Base-by-base conservation (phyloP, 2,888 invertebrate genomes). In the Strigamia transsilvanica region DNA sequence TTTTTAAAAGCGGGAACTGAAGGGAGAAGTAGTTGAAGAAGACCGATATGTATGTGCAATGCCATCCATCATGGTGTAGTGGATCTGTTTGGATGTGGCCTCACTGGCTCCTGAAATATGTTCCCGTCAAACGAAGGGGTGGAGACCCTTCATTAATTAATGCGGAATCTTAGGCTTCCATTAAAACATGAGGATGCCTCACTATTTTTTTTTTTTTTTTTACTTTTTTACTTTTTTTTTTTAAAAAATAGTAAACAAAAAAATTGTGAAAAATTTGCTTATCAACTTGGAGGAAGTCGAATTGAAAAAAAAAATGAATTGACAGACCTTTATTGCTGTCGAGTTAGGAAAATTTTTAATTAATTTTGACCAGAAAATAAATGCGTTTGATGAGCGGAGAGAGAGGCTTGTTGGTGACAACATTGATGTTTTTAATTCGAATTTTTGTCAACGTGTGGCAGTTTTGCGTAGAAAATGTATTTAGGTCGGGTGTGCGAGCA, bases 111-210 rank as follows among this genome's bases (percentile, higher is more conserved):
- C 61, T 66, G 61, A 66, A 66, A 66, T 66, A 66, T 66, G 61
- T 66, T 66, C 61, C 61, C 61, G 61, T 66, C 61, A 66, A 66
- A 66, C 61, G 18, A 66, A 21, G 61, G 61, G 61, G 61, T 66
- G 61, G 61, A 66, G 61, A 66, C 61, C 61, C 61, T 66, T 66
- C 61, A 66, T 66, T 66, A 66, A 66, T 66, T 66, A 66, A 66
- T 66, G 23, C 21, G 61, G 61, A 66, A 66, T 66, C 61, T 66
- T 66, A 66, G 51, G 61, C 21, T 66, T 66, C 61, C 61, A 66
- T 66, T 66, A 66, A 66, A 66, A 66, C 61, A 66, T 23, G 61
- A 66, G 61, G 23, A 66, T 66, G 61, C 61, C 18, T 21, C 21
- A 18, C 3, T 23, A 23, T 61, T 61, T 61, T 21, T 21, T 21